phyloP scores from a whole-genome alignment of 2,113 vertebrate species.

The Prietella phreatophila region DNA sequence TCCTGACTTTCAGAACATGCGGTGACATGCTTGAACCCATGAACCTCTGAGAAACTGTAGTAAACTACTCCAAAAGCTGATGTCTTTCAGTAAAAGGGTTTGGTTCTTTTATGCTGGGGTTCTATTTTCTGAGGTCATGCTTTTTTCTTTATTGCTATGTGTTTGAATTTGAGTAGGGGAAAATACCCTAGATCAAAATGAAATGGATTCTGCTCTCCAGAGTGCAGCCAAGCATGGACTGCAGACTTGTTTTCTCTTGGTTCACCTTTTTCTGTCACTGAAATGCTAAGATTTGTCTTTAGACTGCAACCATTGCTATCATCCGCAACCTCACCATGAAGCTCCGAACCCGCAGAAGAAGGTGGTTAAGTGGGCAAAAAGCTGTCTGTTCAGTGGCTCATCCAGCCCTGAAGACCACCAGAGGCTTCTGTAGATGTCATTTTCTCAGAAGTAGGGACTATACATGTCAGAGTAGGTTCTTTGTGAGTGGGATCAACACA shows the following conservation, averaged over 20 bases:
- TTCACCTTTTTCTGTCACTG: constrained; percentile 18
- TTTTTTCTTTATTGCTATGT: constrained; percentile 33
- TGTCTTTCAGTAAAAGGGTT: not conserved
- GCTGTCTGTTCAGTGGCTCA: constrained; percentile 45
- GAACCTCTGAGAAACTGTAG: constrained; percentile 11
- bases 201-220: not conserved
- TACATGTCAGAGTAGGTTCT: constrained; percentile 7
- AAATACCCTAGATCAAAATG: not conserved
- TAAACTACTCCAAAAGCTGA: constrained; percentile 14
- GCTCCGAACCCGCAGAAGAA: constrained; percentile 15
- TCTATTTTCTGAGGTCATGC: not conserved
- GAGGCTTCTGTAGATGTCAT: constrained; percentile 34
- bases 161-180: not conserved
- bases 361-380: constrained; percentile 8
- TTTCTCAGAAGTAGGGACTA: constrained; percentile 24
- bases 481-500: not conserved
- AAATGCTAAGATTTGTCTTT: constrained; percentile 32
- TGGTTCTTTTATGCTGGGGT: constrained; percentile 12
- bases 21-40: constrained; percentile 1
- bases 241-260: constrained; percentile 29
- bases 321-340: constrained; percentile 31
- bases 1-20: constrained; percentile 38
- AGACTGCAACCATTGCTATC: constrained; percentile 27
- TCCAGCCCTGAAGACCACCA: constrained; percentile 40
- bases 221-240: constrained; percentile 11